Base-by-base conservation (phyloP, 1,140 invertebrate genomes). In the Drosophila sucinea region DNA sequence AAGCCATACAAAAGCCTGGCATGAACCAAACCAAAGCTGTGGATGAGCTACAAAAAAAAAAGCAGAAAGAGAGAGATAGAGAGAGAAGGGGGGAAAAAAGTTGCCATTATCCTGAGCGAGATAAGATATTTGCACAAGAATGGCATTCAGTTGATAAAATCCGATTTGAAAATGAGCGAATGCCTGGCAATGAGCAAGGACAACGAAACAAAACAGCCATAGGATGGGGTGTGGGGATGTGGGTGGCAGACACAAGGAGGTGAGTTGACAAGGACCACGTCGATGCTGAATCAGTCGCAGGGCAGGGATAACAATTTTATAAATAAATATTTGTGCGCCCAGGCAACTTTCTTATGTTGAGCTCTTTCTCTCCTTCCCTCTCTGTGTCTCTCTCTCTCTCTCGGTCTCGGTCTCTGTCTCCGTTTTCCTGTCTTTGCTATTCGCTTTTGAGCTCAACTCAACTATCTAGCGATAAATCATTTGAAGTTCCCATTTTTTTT, bases 51-150 rank as follows among this genome's bases (percentile, higher is more conserved):
- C 1, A 44, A 57, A 60, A 62, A 54, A 61, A 44, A 67, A 60
- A 71, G 30, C 51, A 40, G 35, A 40, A 51, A 55, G 56, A 65
- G 51, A 57, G 17, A 40, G 27, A 57, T 25, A 27, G 11, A 41
- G 4, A 41, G 33, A 67, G 44, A 51, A 51, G 23, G 44, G 44
- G 44, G 44, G 23, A 61, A 72, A 85, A 89, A 87, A 84, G 84
- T 83, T 87, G 77, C 79, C 84, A 87, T 87, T 87, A 87, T 87
- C 73, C 83, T 69, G 79, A 56, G 79, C 70, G 83, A 80, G 84
- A 87, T 87, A 89, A 87, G 84, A 89, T 87, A 87, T 87, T 87
- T 87, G 84, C 84, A 87, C 84, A 87, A 87, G 84, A 90, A 87
- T 87, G 84, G 84, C 84, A 87, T 87, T 78, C 84, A 87, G 84